phyloP scores from a whole-genome alignment of 2,888 invertebrate genomes.

The Polymixis lichenea region DNA sequence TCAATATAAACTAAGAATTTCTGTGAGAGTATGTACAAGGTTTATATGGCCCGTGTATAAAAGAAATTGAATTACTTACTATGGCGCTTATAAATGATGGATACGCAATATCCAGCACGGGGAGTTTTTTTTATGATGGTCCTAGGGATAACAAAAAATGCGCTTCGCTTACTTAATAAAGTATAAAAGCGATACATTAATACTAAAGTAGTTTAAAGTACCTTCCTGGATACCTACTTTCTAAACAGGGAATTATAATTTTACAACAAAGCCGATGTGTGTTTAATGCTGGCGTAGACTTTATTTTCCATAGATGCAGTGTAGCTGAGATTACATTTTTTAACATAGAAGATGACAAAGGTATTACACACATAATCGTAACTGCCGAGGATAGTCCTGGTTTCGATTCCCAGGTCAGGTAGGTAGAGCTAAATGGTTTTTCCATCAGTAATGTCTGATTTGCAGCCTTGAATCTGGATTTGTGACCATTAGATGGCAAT shows the following conservation, averaged over 20 bases:
- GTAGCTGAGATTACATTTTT: background rate
- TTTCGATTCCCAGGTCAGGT: background rate
- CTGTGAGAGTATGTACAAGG: background rate
- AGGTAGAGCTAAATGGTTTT: background rate
- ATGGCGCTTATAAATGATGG: conserved; percentile 54
- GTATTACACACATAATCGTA: background rate
- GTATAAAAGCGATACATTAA: conserved; percentile 44
- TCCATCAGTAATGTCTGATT: background rate
- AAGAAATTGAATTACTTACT: conserved; percentile 41
- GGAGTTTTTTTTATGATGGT: conserved; percentile 46
- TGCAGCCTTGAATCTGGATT: no score
- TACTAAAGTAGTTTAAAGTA: conserved; percentile 46
- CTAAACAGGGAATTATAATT: conserved; percentile 9
- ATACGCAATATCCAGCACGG: conserved; percentile 41
- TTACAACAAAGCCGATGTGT: conserved; percentile 3
- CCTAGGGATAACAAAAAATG: conserved; percentile 34
- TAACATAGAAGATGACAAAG: background rate
- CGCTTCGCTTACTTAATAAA: conserved; percentile 38
- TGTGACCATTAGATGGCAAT: no score
- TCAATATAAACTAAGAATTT: conserved; percentile 12
- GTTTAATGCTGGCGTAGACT: conserved; percentile 18
- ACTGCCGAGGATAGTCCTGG: background rate
- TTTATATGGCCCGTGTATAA: conserved; percentile 8
- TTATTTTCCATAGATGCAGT: conserved; percentile 1
- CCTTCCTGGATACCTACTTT: conserved; percentile 22